Base-by-base conservation (phyloP, 2,797 vertebrate species). In the Sylvilagus floridanus region DNA sequence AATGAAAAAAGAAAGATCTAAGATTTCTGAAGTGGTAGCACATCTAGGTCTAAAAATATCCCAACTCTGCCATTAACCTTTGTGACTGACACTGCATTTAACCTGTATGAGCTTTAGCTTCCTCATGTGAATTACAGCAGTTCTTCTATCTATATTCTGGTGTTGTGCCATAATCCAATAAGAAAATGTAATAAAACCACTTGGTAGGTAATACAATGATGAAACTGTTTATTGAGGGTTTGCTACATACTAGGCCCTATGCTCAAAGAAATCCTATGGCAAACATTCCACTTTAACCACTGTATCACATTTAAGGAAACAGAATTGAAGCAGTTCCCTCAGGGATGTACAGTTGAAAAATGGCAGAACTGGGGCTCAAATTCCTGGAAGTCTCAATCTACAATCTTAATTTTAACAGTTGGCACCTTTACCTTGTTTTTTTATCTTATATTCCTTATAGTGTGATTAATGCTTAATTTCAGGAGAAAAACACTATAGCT, bases 401-500 rank as follows among this genome's bases (percentile, higher is more conserved):
- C 16, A 13, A 71, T 79, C 28, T 88, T 84, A 76, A 81, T 12
- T 68, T 19, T 50, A 84, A 9, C 68, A 73, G 13, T 77, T 81
- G 72, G 0, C 16, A 62, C 69, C 32, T 85, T 88, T 3, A 32
- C n/a, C 47, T 22, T 10, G 17, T 72, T 84, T 84, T 30, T 84
- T 32, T 1, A 35, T 72, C n/a, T 76, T 81, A 69, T 7, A 82
- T 60, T 69, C 14, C 60, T 91, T 91, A n/a, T n/a, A 82, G 75
- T 7, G 32, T 14, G 84, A 37, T 62, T 72, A 22, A 7, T 81
- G 83, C 54, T 69, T 77, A 81, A 32, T 84, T 81, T 73, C 47
- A 82, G n/a, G 13, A 88, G 30, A 93, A 90, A 94, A 88, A 60
- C 5, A 65, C 75, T 60, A 6, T n/a, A 57, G 63, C 26, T 75